Conservation (phyloP, 2,113 vertebrate genomes). For the Formicarius rufipectus region DNA sequence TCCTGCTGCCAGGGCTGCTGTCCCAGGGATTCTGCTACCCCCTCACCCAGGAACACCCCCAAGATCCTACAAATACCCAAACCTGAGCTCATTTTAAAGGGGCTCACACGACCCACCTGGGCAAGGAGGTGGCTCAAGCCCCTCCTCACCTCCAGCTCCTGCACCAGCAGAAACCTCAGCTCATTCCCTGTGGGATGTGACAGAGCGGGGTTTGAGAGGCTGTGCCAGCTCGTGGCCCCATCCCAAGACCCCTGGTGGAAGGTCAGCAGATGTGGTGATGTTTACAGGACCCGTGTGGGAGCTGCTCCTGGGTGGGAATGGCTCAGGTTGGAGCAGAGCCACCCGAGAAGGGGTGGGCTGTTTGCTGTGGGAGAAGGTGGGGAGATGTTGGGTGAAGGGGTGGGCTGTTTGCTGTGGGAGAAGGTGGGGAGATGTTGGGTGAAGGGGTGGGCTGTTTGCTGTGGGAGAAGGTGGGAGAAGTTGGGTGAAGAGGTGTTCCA, state of each 20-base stretch:
- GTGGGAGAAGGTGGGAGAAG: background rate
- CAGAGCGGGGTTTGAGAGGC: background rate
- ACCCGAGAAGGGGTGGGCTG: background rate
- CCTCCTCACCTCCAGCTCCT: background rate
- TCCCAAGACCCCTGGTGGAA: background rate
- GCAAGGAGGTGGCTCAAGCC: background rate
- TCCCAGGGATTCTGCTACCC: background rate
- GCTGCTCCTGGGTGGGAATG: constrained; percentile 13
- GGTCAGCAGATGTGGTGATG: constrained; percentile 35
- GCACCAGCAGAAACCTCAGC: background rate
- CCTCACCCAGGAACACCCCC: background rate
- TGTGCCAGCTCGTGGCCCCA: background rate
- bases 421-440: background rate
- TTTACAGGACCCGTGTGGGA: background rate
- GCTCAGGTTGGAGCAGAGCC: too few species aligned
- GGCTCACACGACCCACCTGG: background rate
- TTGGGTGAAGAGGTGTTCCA: background rate
- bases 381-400: background rate
- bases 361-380: background rate
- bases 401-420: background rate
- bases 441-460: background rate
- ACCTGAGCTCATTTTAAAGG: background rate
- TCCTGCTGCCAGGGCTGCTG: accelerated
- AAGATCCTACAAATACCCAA: background rate
- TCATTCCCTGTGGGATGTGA: background rate